phyloP scores from a whole-genome alignment of 2,888 invertebrate genomes.

The Rhagophthalmus giganteus region DNA sequence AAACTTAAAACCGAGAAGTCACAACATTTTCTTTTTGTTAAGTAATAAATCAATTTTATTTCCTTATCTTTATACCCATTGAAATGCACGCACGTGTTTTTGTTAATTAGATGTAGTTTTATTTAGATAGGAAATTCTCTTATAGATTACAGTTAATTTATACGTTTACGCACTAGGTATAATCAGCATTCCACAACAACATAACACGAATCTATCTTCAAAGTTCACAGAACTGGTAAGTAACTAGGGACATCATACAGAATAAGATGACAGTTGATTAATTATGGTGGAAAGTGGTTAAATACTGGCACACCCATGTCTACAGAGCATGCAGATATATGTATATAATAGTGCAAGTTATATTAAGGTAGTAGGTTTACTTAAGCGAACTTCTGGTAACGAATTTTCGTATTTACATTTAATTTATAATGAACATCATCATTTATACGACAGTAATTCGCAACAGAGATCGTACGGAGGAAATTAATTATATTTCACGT shows the following conservation, averaged over 20 bases:
- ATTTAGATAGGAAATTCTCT: not conserved
- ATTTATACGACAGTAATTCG: not conserved
- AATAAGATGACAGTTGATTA: slow-evolving; percentile 21
- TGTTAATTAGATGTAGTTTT: not conserved
- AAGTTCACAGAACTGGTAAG: slow-evolving; percentile 9
- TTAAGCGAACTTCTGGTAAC: slow-evolving; percentile 4
- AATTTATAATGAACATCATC: slow-evolving; percentile 1
- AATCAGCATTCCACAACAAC: slow-evolving; percentile 8
- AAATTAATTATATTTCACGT: no score
- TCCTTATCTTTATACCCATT: not conserved
- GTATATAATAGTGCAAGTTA: slow-evolving; percentile 11
- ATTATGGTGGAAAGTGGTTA: slow-evolving; percentile 19
- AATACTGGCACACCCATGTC: slow-evolving; percentile 18
- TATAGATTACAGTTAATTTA: slow-evolving; percentile 4
- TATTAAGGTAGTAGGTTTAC: slow-evolving; percentile 2
- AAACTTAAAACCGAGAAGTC: not conserved
- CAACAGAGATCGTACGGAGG: no score
- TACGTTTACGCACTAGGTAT: not conserved
- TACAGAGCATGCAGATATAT: slow-evolving; percentile 8
- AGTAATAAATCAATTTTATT: not conserved
- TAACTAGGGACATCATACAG: slow-evolving; percentile 14
- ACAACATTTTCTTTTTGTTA: not conserved
- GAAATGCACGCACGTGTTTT: not conserved
- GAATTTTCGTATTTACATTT: slow-evolving; percentile 5
- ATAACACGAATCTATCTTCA: slow-evolving; percentile 10